Evolutionary conservation across 2,888 invertebrate species (phyloP).

Genomic region (Meganola albula): DNA sequence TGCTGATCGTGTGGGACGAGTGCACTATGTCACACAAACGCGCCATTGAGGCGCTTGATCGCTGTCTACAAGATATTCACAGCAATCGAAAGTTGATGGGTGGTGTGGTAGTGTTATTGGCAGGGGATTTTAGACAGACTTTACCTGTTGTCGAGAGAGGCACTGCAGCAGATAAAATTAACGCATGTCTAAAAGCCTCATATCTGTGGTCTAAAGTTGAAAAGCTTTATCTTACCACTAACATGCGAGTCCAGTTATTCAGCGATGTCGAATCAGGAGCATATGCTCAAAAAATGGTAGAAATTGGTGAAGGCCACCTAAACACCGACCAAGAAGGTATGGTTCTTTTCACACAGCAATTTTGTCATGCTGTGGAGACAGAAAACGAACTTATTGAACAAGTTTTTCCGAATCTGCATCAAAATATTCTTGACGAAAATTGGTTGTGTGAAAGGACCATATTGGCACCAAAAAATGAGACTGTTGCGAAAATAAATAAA

Average conservation of each 20-base stretch:
- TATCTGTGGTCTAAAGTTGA: slow-evolving; percentile 17
- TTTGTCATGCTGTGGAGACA: slow-evolving; percentile 13
- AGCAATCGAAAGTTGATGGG: slow-evolving; percentile 10
- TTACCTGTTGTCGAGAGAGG: slow-evolving; percentile 21
- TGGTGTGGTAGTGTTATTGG: slow-evolving; percentile 15
- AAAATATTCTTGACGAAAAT: slow-evolving; percentile 21
- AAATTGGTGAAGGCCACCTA: slow-evolving; percentile 23
- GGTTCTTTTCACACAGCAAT: slow-evolving; percentile 23
- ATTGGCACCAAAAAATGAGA: slow-evolving; percentile 26
- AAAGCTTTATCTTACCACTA: slow-evolving; percentile 24
- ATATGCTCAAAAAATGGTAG: slow-evolving; percentile 15
- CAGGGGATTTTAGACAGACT: slow-evolving; percentile 14
- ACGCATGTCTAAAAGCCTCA: slow-evolving; percentile 26
- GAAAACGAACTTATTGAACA: slow-evolving; percentile 21
- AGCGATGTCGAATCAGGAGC: slow-evolving; percentile 22
- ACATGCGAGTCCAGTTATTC: slow-evolving; percentile 27
- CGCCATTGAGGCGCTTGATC: slow-evolving; percentile 18
- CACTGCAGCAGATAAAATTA: slow-evolving; percentile 28
- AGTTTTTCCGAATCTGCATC: slow-evolving; percentile 25
- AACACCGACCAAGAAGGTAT: slow-evolving; percentile 23
- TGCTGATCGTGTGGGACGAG: slow-evolving; percentile 26
- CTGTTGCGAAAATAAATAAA: slow-evolving; percentile 26
- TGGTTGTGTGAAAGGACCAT: slow-evolving; percentile 27
- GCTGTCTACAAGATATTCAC: slow-evolving; percentile 15
- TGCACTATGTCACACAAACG: slow-evolving; percentile 23